A percentile compares a stretch with the other conserved stretches of the same genome.
These are phyloP conservation scores for Clarias batrachus DNA, from an alignment of 2,113 vertebrate genomes.

Conservation along the genomic window DNA sequence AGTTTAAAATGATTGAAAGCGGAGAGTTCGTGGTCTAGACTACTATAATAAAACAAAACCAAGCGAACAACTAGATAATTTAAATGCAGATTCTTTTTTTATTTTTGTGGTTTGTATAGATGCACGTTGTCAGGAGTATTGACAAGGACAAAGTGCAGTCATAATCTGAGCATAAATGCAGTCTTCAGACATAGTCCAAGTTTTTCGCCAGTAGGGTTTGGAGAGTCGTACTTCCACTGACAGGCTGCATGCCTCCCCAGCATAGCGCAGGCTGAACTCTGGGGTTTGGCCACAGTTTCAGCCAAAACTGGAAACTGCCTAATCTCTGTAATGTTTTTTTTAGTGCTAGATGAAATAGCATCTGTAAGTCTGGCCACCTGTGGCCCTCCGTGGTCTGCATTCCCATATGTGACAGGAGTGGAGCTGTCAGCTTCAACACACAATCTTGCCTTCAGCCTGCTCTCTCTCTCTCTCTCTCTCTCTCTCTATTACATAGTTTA, in stretches of 20 bases:
- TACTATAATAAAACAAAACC: neutral
- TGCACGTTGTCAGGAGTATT: slow-evolving; percentile 14
- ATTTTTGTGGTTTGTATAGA: neutral
- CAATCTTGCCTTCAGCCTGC: neutral
- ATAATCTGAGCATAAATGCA: slow-evolving; percentile 33
- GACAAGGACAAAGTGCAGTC: slow-evolving; percentile 46
- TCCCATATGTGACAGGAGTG: slow-evolving; percentile 39
- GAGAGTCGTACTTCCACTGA: slow-evolving; percentile 32
- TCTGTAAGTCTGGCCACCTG: slow-evolving; percentile 47
- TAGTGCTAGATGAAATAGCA: slow-evolving; percentile 43
- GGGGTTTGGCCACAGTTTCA: slow-evolving; percentile 30
- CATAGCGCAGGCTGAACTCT: slow-evolving; percentile 11
- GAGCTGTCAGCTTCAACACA: slow-evolving; percentile 35
- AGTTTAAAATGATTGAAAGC: neutral
- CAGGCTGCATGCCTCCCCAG: slow-evolving; percentile 6
- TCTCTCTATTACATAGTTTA: neutral
- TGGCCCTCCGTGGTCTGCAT: slow-evolving; percentile 35
- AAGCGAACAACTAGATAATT: neutral
- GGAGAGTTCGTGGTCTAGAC: neutral
- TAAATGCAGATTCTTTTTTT: slow-evolving; percentile 35
- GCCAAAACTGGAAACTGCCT: slow-evolving; percentile 41
- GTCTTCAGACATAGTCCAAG: slow-evolving; percentile 11
- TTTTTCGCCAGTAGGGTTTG: slow-evolving; percentile 43
- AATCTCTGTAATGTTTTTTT: slow-evolving; percentile 39
- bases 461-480: neutral